Percentiles rank a stretch among this genome's conserved stretches.
These are phyloP conservation scores for Lepilemur septentrionalis DNA, from an alignment of 2,797 vertebrate genomes.

Conservation along the genomic window DNA sequence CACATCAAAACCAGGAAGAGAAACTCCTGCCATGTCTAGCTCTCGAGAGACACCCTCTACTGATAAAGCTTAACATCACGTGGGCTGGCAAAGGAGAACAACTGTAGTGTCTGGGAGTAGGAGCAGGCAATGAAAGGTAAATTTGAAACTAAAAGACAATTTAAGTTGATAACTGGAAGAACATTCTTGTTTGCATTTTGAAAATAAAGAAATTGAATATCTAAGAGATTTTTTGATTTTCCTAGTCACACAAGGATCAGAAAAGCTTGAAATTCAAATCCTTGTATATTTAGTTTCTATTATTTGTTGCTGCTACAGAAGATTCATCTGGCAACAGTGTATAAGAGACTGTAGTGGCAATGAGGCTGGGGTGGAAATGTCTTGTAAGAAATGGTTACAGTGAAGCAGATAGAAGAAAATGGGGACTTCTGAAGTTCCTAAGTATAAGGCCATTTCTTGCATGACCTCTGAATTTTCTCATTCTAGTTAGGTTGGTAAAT, in stretches of 20 bases:
- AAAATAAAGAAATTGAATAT: background rate
- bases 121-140: background rate
- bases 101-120: background rate
- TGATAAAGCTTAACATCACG: background rate
- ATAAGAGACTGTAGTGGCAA: background rate
- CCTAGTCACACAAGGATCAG: background rate
- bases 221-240: background rate
- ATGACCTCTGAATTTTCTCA: background rate
- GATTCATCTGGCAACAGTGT: background rate
- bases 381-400: background rate
- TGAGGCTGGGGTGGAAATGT: background rate
- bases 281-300: background rate
- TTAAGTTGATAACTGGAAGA: background rate
- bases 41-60: background rate
- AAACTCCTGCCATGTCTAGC: rapidly evolving
- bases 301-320: background rate
- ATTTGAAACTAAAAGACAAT: background rate
- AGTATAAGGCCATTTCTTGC: background rate
- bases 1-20: background rate
- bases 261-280: background rate
- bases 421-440: background rate
- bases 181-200: background rate
- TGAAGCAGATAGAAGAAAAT: background rate
- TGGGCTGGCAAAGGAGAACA: background rate
- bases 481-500: background rate